phyloP scores from a whole-genome alignment of 2,888 invertebrate species.

The Perizoma flavofasciatum region DNA sequence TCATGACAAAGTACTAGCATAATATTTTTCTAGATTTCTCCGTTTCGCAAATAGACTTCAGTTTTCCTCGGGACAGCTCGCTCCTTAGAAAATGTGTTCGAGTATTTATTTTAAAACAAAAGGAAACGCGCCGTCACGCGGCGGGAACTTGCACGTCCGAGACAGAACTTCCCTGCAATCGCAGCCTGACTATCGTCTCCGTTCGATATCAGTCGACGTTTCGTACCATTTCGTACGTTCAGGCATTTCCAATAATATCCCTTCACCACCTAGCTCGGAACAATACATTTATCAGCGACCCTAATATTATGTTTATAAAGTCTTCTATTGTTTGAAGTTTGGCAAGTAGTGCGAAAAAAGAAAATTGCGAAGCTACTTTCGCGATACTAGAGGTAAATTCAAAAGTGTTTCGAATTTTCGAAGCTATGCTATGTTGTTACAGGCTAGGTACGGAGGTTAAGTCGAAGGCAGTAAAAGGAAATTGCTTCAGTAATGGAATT shows the following conservation, averaged over 20 bases:
- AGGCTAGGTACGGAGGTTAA: constrained; percentile 53
- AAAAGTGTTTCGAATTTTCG: constrained; percentile 70
- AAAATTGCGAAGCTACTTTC: constrained; percentile 48
- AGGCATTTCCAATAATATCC: constrained; percentile 80
- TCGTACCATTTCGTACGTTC: constrained; percentile 68
- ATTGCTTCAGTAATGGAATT: constrained; percentile 63
- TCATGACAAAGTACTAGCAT: no score
- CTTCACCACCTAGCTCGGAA: constrained; percentile 33
- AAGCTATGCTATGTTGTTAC: constrained; percentile 58
- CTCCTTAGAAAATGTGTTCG: constrained; percentile 24
- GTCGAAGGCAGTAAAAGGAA: constrained; percentile 60
- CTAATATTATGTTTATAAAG: constrained; percentile 39
- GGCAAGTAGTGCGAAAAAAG: constrained; percentile 14
- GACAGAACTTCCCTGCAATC: constrained; percentile 66
- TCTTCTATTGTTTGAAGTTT: constrained; percentile 34
- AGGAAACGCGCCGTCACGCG: constrained; percentile 52
- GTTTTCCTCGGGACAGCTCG: constrained; percentile 14
- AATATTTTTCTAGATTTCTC: no score
- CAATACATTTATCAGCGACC: constrained; percentile 20
- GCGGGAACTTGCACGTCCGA: constrained; percentile 61
- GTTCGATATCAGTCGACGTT: constrained; percentile 69
- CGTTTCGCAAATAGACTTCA: background rate
- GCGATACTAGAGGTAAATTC: constrained; percentile 73
- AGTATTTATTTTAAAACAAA: constrained; percentile 44
- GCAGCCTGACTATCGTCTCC: constrained; percentile 67